Evolutionary conservation across 1,140 invertebrate species (phyloP).

Genomic region (Diachasma alloeum): DNA sequence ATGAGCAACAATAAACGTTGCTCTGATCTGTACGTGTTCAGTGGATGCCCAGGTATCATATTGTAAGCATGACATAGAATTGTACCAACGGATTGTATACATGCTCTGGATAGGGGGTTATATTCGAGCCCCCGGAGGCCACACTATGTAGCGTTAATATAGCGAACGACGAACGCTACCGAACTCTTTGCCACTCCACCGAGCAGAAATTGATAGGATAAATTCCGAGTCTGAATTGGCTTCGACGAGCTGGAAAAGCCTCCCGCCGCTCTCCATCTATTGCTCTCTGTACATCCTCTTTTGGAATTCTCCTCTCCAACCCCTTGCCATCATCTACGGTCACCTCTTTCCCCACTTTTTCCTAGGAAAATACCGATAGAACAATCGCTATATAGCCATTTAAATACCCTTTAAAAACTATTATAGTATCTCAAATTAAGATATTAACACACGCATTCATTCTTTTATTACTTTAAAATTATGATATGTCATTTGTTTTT

Average conservation of each 20-base stretch:
- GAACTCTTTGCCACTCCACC: conserved; percentile 71
- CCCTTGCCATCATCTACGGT: conserved; percentile 9
- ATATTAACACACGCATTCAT: too few species aligned
- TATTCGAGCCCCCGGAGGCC: conserved; percentile 38
- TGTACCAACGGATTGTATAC: conserved; percentile 44
- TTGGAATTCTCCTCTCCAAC: conserved; percentile 34
- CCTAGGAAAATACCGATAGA: conserved; percentile 16
- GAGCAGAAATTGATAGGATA: conserved; percentile 74
- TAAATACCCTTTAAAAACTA: neutral
- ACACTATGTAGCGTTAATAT: conserved; percentile 61
- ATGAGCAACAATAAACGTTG: conserved; percentile 47
- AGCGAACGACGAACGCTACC: conserved; percentile 59
- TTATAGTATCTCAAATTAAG: too few species aligned
- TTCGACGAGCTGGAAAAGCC: conserved; percentile 68
- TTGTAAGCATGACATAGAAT: conserved; percentile 45
- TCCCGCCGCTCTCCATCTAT: conserved; percentile 36
- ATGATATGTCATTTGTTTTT: too few species aligned
- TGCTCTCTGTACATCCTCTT: conserved; percentile 11
- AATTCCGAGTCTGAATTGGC: conserved; percentile 73
- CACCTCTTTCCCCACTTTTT: conserved; percentile 13
- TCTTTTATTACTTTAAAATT: too few species aligned
- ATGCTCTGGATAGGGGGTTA: conserved; percentile 34
- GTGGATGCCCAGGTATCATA: conserved; percentile 41
- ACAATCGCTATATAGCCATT: neutral
- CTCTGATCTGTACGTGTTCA: neutral